A percentile compares a stretch with the other conserved stretches of the same genome.
phyloP scores from a whole-genome alignment of 1,140 invertebrate species.

The Scaptomyza hsui region DNA sequence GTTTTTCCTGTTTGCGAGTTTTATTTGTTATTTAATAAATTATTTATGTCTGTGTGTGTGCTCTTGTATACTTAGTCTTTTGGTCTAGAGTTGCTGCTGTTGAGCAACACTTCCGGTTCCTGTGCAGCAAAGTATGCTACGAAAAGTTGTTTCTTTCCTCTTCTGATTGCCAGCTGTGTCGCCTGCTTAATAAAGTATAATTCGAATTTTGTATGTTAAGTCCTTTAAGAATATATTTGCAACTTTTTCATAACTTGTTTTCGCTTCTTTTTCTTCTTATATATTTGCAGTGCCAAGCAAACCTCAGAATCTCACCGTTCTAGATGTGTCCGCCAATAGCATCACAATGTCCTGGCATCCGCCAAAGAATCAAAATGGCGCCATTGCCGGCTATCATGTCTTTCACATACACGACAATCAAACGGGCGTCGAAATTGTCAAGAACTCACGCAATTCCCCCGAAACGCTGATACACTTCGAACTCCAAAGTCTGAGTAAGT shows the following conservation, averaged over 20 bases:
- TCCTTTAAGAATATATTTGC: conserved; percentile 13
- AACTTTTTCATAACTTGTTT: conserved; percentile 33
- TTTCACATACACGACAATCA: conserved; percentile 89
- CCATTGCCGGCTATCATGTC: conserved; percentile 89
- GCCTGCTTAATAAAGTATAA: conserved; percentile 10
- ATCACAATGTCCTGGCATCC: conserved; percentile 92
- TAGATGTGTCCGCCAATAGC: conserved; percentile 89
- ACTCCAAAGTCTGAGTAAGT: conserved; percentile 88
- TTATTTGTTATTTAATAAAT: conserved; percentile 75
- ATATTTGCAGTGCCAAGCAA: conserved; percentile 90
- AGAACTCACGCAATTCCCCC: conserved; percentile 84
- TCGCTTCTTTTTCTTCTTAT: conserved; percentile 1
- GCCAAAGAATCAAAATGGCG: conserved; percentile 89
- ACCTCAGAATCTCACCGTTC: conserved; percentile 91
- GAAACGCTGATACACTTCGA: conserved; percentile 85
- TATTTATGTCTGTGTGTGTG: conserved; percentile 61
- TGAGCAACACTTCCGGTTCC: conserved; percentile 46
- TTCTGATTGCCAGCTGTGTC: conserved; percentile 15
- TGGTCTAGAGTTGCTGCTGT: not conserved
- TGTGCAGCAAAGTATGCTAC: conserved; percentile 51
- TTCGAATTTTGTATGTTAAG: conserved; percentile 17
- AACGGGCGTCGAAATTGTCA: conserved; percentile 87
- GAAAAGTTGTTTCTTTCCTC: conserved; percentile 18
- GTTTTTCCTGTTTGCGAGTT: conserved; percentile 12
- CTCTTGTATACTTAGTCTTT: conserved; percentile 5